Percentiles rank a stretch among this genome's conserved stretches.
phyloP scores from a whole-genome alignment of 2,113 vertebrate species.

The Phaetusa simplex region DNA sequence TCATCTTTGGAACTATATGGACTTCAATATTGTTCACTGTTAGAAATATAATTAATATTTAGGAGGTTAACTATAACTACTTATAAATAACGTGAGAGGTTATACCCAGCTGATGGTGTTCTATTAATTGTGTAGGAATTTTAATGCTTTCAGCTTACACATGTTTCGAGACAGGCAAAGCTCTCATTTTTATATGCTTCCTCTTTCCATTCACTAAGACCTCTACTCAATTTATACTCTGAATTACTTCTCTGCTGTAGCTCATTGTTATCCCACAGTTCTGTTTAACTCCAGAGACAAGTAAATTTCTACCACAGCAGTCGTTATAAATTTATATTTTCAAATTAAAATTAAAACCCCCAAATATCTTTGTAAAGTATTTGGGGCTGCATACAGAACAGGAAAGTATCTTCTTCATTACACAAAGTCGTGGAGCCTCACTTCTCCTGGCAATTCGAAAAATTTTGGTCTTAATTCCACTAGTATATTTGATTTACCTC shows the following conservation, averaged over 20 bases:
- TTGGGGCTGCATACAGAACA: background rate
- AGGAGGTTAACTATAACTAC: background rate
- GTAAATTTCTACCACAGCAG: background rate
- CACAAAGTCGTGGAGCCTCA: background rate
- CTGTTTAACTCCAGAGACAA: background rate
- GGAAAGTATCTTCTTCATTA: background rate
- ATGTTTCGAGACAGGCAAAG: background rate
- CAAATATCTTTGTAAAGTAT: background rate
- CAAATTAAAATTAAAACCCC: background rate
- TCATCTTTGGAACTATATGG: background rate
- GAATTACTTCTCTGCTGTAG: background rate
- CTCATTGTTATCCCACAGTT: background rate
- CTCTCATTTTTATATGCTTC: background rate
- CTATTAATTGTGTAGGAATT: background rate
- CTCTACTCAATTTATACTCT: background rate
- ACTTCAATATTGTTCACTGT: background rate
- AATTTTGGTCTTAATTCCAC: background rate
- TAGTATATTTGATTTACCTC: background rate
- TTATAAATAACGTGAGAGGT: background rate
- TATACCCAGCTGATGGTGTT: background rate
- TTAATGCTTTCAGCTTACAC: background rate
- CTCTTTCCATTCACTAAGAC: background rate
- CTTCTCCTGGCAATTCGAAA: background rate
- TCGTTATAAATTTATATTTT: background rate
- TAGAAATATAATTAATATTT: background rate